Evolutionary conservation across 2,888 invertebrate species (phyloP), one percentile per base, ranked within the genome.

Genomic region (Crossocerus cetratus): DNA sequence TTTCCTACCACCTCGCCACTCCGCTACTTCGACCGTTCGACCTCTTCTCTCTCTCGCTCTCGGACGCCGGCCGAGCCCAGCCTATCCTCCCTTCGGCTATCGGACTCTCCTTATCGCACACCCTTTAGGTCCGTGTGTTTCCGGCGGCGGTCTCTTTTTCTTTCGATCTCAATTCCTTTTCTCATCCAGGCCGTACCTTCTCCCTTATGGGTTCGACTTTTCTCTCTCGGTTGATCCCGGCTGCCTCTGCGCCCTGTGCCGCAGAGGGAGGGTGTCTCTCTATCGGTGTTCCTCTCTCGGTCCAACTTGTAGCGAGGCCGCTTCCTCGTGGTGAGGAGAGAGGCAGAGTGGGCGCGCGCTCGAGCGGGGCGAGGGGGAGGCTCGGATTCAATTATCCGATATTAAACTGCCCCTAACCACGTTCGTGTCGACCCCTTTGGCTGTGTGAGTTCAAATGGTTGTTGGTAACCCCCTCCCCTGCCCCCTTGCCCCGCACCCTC

Each of bases 331-430:
- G 65, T 66, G 60, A 72, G 54, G 76, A 67, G 72, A 71, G 75
- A 55, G 80, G 60, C 75, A 77, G 76, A 49, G n/a, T 49, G n/a
- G 77, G 67, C 69, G 78, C 74, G 67, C 69, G 78, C 74, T 78
- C 69, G 78, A 71, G 58, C 72, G 60, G 77, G 73, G 66, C 60
- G 65, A 70, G 69, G 81, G 79, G 84, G 79, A 81, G 85, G 86
- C 86, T 87, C 86, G 88, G 89, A 90, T 90, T 90, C 89, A 89
- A 90, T 90, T 90, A 90, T 90, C 89, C 88, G 89, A 90, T 90
- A 90, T 90, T 89, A 89, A 90, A 89, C 89, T 88, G 86, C 88
- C 88, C 89, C 87, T 87, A 86, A 87, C 89, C 87, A 87, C 82
- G 83, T 84, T 80, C 81, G 81, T 84, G 83, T 84, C 83, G 81